Base-by-base conservation (phyloP, 1,140 invertebrate genomes). In the Ctenoplectra terminalis region DNA sequence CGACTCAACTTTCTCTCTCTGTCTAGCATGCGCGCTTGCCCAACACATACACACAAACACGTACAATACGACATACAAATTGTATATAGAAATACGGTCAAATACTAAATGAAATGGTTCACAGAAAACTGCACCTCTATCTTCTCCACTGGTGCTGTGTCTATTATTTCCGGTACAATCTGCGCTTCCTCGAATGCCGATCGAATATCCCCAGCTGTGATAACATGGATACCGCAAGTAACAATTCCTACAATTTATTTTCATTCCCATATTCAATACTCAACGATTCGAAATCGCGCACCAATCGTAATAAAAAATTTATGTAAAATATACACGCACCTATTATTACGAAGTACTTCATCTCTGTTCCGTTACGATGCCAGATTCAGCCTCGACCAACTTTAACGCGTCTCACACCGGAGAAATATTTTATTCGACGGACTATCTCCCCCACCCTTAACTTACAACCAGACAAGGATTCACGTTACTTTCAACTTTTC, bases 141-240 rank as follows among this genome's bases (percentile, higher is more conserved):
- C 17, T 91, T 81, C 54, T 93, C 90, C 17, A 61, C 79, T 15
- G 95, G 95, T 9, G 90, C 85, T 43, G 43, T 88, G 56, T 93
- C 90, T 73, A 95, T 91, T 37, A 95, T 94, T 61, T 95, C 95
- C 4, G 94, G 92, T 6, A 94, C 92, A 11, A 95, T 93, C 88
- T 92, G 92, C 5, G 94, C 92, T 13, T 92, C 81, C 81, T 94
- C 90, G 58, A 94, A 92, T 43, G 87, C 88, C 17, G 80, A 74
- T 43, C 88, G 83, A n/a, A 92, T 91, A 67, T 93, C 89, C n/a
- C 87, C 91, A 1, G 37, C 71, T 0, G 73, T 85, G 34, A 90
- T 20, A 6, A 63, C 37, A 60, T 83, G 83, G 52, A 90, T 48
- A 23, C 58, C 58, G 50, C 88, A 91, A 23, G 90, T n/a, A n/a